Base-by-base conservation (phyloP, 2,113 vertebrate species). In the Atrichornis clamosus region DNA sequence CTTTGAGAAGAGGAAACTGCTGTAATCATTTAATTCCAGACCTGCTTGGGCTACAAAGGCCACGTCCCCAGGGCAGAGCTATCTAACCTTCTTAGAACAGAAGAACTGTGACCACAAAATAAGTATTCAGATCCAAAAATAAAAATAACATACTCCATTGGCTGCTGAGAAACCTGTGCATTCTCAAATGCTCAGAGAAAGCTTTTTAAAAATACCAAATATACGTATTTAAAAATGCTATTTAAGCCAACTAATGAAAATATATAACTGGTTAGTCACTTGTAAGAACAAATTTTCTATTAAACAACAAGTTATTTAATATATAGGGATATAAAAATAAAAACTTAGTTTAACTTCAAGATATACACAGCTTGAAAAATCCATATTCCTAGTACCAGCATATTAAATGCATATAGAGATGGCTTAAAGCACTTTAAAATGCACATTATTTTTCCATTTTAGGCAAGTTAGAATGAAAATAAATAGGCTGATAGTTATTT, bases 401-500 rank as follows among this genome's bases (percentile, higher is more conserved):
- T 84, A 91, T 65, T 92, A 95, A 96, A 96, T 44, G 55, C 15
- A 75, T 32, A 84, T 56, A 70, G 56, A 95, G 52, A 79, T 55
- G 81, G 62, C 32, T 90, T 80, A 67, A 93, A 89, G 52, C 67
- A 70, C 84, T 91, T 93, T 76, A 79, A 93, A 94, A 94, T 19
- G n/a, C 6, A 63, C 42, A 15, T 49, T 69, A 74, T 83, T 96
- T 96, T 92, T 80, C 81, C 90, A 79, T 92, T 95, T 95, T 89
- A 92, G 89, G 69, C 49, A 96, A 90, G 87, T 35, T 55, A 65
- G 62, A 78, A 75, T 24, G n/a, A 82, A 86, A 96, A 84, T 19
- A 95, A 93, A 93, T 91, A 87, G 44, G 65, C 39, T 89, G 83
- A 89, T 67, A 70, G 88, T 95, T 94, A 94, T 95, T 97, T 96